Evolutionary conservation across 2,797 vertebrate species (phyloP).

Genomic region (Aplochiton taeniatus): DNA sequence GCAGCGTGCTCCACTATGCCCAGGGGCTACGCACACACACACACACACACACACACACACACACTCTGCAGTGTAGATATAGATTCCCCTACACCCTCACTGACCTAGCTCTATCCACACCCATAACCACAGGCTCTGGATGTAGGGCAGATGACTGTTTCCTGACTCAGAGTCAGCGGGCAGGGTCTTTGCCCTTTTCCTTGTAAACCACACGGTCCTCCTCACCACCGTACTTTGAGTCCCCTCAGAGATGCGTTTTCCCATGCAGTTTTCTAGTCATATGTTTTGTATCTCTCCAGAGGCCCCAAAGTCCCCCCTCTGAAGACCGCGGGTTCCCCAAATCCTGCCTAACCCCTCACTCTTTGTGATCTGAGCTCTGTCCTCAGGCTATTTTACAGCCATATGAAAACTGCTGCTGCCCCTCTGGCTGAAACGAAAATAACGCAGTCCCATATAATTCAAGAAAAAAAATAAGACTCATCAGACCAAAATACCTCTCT

Average conservation of each 20-base stretch:
- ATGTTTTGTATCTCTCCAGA: too few relatives aligned
- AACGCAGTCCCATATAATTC: conserved; percentile 45
- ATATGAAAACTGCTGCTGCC: conserved; percentile 19
- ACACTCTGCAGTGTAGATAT: not conserved
- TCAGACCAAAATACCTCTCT: conserved; percentile 59
- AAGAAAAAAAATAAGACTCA: conserved; percentile 20
- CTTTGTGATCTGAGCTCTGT: not conserved
- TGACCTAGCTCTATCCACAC: not conserved
- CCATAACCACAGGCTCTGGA: too few relatives aligned
- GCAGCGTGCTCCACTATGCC: not conserved
- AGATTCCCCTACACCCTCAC: not conserved
- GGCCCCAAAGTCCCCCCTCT: too few relatives aligned
- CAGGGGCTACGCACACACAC: not conserved
- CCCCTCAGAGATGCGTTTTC: too few relatives aligned
- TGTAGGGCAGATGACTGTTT: too few relatives aligned
- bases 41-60: conserved; percentile 18
- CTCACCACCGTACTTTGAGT: too few relatives aligned
- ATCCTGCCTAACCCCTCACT: not conserved
- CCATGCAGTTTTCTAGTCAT: too few relatives aligned
- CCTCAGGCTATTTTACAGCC: conserved; percentile 16
- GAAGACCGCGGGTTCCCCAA: not conserved
- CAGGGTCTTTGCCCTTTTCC: too few relatives aligned
- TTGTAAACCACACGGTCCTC: too few relatives aligned
- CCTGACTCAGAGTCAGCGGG: too few relatives aligned
- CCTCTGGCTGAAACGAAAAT: conserved; percentile 32